A percentile compares a stretch with the other conserved stretches of the same genome.
Conservation (phyloP, 2,797 vertebrate genomes). For the Megaceryle alcyon region DNA sequence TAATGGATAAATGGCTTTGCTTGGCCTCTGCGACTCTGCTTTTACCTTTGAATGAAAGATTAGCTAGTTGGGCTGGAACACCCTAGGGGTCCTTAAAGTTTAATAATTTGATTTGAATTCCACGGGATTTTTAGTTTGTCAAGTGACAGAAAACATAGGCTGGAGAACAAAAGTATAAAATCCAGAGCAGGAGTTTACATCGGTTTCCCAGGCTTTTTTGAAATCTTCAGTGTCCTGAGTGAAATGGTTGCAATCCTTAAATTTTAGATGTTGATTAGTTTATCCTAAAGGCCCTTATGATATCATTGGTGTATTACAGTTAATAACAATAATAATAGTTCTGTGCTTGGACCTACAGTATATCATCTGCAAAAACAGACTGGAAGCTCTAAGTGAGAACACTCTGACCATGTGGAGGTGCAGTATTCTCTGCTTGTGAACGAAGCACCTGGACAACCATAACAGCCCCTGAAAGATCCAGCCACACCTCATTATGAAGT, state of each 20-base stretch:
- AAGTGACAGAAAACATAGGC: neutral
- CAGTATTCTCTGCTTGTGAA: neutral
- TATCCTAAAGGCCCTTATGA: neutral
- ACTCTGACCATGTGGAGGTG: neutral
- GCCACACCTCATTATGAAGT: neutral
- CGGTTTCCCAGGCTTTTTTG: neutral
- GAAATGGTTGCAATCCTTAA: neutral
- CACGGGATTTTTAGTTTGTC: neutral
- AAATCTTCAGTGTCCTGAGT: neutral
- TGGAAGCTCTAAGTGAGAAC: neutral
- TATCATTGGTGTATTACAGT: neutral
- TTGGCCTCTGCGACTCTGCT: neutral
- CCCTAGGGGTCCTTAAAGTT: neutral
- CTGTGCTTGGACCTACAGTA: neutral
- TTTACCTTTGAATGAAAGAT: constrained; percentile 1
- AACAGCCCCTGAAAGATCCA: neutral
- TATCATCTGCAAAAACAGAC: neutral
- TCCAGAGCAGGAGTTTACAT: neutral
- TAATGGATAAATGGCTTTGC: neutral
- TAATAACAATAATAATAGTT: neutral
- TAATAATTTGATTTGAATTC: neutral
- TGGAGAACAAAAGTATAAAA: neutral
- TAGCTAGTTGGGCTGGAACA: neutral
- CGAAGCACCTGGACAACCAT: neutral
- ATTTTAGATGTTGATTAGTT: neutral